Conservation (phyloP, 2,113 vertebrate species). For the Lipophrys pholis region DNA sequence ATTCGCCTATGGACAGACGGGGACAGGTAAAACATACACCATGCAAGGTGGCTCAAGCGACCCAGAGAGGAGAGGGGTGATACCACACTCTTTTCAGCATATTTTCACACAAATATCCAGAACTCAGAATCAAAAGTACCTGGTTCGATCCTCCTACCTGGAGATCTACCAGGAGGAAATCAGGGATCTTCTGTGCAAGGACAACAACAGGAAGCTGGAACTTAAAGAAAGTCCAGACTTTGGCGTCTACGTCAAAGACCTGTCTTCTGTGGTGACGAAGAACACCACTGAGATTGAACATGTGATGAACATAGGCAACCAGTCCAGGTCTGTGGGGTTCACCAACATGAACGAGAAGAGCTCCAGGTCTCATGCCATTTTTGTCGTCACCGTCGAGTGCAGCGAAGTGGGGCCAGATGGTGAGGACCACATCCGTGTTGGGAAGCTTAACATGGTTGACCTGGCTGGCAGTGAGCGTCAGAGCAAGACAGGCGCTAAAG, state of each 20-base stretch:
- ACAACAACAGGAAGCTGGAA: conserved; percentile 92
- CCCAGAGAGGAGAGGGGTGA: conserved; percentile 89
- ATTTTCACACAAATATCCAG: conserved; percentile 97
- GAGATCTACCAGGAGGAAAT: conserved; percentile 99
- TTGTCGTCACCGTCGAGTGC: conserved; percentile 94
- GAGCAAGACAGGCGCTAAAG: conserved; percentile 87
- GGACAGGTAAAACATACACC: conserved; percentile 96
- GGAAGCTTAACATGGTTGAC: conserved; percentile 97
- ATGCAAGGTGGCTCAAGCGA: conserved; percentile 92
- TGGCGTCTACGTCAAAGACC: conserved; percentile 93
- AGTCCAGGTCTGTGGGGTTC: conserved; percentile 91
- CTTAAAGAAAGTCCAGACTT: conserved; percentile 92
- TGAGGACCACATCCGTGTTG: conserved; percentile 94
- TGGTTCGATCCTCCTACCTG: conserved; percentile 97
- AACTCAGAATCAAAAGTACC: conserved; percentile 95
- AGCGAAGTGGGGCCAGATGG: conserved; percentile 90
- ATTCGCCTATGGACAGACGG: conserved; percentile 95
- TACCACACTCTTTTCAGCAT: conserved; percentile 94
- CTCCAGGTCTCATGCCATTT: conserved; percentile 96
- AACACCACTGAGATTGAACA: conserved; percentile 96
- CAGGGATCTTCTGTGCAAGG: conserved; percentile 92
- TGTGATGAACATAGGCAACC: conserved; percentile 95
- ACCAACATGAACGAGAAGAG: conserved; percentile 97
- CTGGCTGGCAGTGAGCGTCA: conserved; percentile 96
- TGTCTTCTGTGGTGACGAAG: conserved; percentile 96